Conservation (phyloP, 1,140 invertebrate species). For the Ylistrum balloti region DNA sequence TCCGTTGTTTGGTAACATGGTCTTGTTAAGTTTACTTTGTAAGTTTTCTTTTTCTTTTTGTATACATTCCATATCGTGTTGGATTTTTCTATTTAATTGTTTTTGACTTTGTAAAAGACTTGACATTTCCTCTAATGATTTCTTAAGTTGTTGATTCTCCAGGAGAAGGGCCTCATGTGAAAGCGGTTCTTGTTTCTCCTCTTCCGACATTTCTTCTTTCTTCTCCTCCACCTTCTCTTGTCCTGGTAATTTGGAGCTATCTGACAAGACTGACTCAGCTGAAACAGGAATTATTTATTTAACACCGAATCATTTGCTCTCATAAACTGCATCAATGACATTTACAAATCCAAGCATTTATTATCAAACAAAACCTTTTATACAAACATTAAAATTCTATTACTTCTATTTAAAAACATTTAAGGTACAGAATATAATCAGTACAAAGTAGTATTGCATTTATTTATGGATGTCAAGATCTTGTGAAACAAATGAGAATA, state of each 20-base stretch:
- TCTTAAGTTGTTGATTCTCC: slow-evolving; percentile 2
- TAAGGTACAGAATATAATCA: too few species aligned
- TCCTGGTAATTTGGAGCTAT: background rate
- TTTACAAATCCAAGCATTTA: too few species aligned
- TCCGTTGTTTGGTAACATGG: slow-evolving; percentile 23
- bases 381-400: too few species aligned
- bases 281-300: background rate
- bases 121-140: background rate
- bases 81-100: background rate
- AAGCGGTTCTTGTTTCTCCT: background rate
- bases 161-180: background rate
- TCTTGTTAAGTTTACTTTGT: slow-evolving; percentile 51
- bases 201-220: too few species aligned
- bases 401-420: too few species aligned
- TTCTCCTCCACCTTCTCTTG: background rate
- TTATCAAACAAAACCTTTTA: too few species aligned
- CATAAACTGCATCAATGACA: too few species aligned
- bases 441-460: too few species aligned
- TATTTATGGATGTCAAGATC: too few species aligned
- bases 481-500: too few species aligned
- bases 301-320: too few species aligned
- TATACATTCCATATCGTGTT: slow-evolving; percentile 36
- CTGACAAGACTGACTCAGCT: background rate
- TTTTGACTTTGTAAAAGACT: slow-evolving; percentile 43
- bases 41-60: slow-evolving; percentile 56